A percentile compares a stretch with the other conserved stretches of the same genome.
Evolutionary conservation across 1,140 invertebrate species (phyloP).

Genomic region (Mya arenaria): DNA sequence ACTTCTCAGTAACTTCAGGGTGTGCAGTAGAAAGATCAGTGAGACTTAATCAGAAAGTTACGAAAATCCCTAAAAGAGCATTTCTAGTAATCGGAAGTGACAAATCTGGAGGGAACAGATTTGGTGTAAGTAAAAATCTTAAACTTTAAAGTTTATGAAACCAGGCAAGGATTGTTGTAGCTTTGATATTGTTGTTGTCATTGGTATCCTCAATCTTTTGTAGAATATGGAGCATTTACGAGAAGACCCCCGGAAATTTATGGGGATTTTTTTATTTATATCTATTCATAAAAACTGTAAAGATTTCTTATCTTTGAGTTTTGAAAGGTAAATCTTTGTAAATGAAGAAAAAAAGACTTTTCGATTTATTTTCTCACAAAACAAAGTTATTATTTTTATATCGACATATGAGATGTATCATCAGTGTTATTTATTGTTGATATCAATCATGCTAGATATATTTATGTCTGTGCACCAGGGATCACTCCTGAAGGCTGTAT

Average conservation of each 20-base stretch:
- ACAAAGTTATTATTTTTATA: not conserved
- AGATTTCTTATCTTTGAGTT: not conserved
- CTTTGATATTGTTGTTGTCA: not conserved
- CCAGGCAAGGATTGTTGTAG: not conserved
- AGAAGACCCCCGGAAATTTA: not conserved
- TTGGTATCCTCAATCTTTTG: not conserved
- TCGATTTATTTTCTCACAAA: not conserved
- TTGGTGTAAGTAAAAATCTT: conserved; percentile 23
- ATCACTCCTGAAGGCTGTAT: conserved; percentile 9
- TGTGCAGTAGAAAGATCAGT: conserved; percentile 25
- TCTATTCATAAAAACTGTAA: too few species aligned
- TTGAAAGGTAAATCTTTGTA: not conserved
- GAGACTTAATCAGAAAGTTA: not conserved
- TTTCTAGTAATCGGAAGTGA: not conserved
- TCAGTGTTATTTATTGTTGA: not conserved
- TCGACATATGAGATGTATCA: not conserved
- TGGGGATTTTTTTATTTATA: too few species aligned
- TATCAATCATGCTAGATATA: not conserved
- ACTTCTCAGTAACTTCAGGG: conserved; percentile 56
- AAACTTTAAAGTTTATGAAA: not conserved
- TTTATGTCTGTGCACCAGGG: conserved; percentile 18
- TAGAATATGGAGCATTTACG: not conserved
- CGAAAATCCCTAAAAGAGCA: conserved; percentile 3
- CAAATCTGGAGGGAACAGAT: conserved; percentile 10
- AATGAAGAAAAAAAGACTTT: not conserved